Conservation (phyloP, 1,140 invertebrate species). For the Heliothis subflexa region DNA sequence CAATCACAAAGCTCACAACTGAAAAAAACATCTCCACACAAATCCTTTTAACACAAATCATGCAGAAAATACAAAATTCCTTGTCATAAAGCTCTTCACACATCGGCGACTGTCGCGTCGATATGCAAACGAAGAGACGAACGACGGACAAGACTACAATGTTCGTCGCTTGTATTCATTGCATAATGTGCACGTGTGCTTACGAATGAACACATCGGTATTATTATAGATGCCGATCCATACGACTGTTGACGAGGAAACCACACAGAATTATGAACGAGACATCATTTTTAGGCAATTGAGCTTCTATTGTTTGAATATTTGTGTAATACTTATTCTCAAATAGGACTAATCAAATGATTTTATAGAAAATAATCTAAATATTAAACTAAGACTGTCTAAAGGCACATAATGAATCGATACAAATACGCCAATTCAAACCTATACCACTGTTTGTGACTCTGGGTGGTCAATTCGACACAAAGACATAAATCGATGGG, state of each 20-base stretch:
- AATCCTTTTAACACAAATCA: slow-evolving; percentile 14
- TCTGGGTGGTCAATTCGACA: too few relatives aligned
- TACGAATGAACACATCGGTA: slow-evolving; percentile 34
- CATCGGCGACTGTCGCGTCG: slow-evolving; percentile 14
- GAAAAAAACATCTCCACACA: slow-evolving; percentile 5
- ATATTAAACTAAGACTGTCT: too few relatives aligned
- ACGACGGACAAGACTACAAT: slow-evolving; percentile 39
- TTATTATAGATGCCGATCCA: slow-evolving; percentile 40
- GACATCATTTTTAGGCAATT: not conserved
- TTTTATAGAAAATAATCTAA: too few relatives aligned
- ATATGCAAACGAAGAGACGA: slow-evolving; percentile 44
- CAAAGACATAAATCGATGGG: too few relatives aligned
- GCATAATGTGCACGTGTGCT: slow-evolving; percentile 54
- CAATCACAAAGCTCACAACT: not conserved
- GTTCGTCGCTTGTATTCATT: slow-evolving; percentile 23
- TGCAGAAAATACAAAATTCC: slow-evolving; percentile 27
- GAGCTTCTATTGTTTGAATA: not conserved
- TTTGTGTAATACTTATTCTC: not conserved
- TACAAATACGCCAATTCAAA: too few relatives aligned
- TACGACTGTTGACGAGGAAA: slow-evolving; percentile 6
- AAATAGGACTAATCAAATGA: too few relatives aligned
- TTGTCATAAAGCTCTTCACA: slow-evolving; percentile 25
- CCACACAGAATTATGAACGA: not conserved
- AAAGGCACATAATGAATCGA: too few relatives aligned
- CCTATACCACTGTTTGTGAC: too few relatives aligned